phyloP scores from a whole-genome alignment of 2,113 vertebrate genomes.

The Pteropus alecto region DNA sequence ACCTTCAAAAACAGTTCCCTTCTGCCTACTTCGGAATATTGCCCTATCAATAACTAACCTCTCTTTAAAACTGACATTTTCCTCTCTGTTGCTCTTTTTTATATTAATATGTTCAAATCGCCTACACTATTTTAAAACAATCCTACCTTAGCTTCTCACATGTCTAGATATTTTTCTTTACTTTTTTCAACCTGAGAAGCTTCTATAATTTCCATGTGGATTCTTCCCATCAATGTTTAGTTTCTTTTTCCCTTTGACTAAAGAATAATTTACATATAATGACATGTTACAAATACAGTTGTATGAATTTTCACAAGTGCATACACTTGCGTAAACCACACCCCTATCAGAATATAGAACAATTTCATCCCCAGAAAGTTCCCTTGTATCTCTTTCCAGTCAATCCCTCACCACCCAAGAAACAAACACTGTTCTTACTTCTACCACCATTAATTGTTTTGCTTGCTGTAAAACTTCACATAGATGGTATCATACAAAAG shows the following conservation, averaged over 20 bases:
- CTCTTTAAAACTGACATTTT: slow-evolving; percentile 31
- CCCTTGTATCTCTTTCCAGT: background rate
- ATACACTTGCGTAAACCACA: background rate
- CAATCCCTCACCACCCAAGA: background rate
- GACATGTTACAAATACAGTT: background rate
- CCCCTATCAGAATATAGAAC: background rate
- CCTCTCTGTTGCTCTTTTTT: background rate
- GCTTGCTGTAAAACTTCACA: background rate
- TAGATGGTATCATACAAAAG: background rate
- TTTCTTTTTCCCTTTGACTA: background rate
- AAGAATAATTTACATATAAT: background rate
- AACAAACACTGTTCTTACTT: background rate
- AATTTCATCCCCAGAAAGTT: background rate
- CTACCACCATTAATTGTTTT: background rate
- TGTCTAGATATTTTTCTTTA: background rate
- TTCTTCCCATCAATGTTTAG: background rate
- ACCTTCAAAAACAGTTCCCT: background rate
- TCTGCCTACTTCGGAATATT: background rate
- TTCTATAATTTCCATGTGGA: background rate
- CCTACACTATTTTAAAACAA: background rate
- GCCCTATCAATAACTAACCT: background rate
- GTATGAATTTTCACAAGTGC: background rate
- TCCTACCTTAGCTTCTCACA: background rate
- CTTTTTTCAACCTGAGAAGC: background rate
- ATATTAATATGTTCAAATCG: background rate